Evolutionary conservation across 2,113 vertebrate species (phyloP).

Genomic region (Aspiorhynchus laticeps): DNA sequence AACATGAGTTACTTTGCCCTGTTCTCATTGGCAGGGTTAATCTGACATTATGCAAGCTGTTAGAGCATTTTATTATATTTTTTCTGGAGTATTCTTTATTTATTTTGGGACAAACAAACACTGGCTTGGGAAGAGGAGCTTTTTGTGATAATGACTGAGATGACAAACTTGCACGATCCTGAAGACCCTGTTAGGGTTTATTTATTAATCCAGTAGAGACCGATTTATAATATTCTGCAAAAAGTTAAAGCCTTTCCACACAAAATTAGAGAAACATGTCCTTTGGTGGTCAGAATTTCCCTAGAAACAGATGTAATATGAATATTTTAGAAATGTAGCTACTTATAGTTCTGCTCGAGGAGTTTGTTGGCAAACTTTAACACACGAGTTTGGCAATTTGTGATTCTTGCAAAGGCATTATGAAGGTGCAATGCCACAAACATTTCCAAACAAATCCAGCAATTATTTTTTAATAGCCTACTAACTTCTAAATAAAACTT

Average conservation of each 20-base stretch:
- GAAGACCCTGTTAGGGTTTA: not conserved
- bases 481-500: not conserved
- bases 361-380: slow-evolving; percentile 17
- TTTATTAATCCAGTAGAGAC: not conserved
- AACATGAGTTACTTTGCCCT: slow-evolving; percentile 73
- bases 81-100: slow-evolving; percentile 14
- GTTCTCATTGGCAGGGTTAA: slow-evolving; percentile 73
- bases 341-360: not conserved
- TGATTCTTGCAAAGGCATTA: not conserved
- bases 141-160: not conserved
- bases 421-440: not conserved
- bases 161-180: not conserved
- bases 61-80: slow-evolving; percentile 20
- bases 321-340: not conserved
- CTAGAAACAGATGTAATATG: not conserved
- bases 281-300: not conserved
- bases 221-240: not conserved
- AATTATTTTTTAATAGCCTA: not conserved
- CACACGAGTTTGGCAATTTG: not conserved
- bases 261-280: not conserved
- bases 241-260: not conserved
- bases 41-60: slow-evolving; percentile 70
- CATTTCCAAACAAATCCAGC: slow-evolving; percentile 10
- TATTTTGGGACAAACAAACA: slow-evolving; percentile 31
- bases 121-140: not conserved